Evolutionary conservation across 2,888 invertebrate species (phyloP).

Genomic region (Drosophila monieri): DNA sequence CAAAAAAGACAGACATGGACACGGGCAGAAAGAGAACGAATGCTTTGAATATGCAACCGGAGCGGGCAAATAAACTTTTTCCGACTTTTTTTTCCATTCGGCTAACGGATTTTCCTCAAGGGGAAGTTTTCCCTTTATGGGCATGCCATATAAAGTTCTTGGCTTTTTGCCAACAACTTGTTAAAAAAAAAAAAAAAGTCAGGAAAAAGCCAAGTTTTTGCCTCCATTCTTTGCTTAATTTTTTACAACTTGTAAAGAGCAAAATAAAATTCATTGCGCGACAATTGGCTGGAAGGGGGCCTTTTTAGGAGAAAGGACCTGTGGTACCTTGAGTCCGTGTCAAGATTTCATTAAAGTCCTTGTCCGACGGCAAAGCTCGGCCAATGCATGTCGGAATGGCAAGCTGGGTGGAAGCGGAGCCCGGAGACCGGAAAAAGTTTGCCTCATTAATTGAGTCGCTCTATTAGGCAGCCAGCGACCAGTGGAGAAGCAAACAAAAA

Average conservation of each 20-base stretch:
- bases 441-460: conserved; percentile 77
- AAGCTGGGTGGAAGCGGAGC: conserved; percentile 6
- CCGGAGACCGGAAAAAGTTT: conserved; percentile 56
- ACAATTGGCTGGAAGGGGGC: conserved; percentile 53
- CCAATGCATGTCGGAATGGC: conserved; percentile 51
- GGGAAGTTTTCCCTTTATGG: conserved; percentile 44
- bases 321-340: conserved; percentile 54
- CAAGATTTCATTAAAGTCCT: conserved; percentile 78
- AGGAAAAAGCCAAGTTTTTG: conserved; percentile 37
- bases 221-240: conserved; percentile 37
- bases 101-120: conserved; percentile 52
- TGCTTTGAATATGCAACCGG: conserved; percentile 46
- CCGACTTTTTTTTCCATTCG: conserved; percentile 28
- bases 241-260: conserved; percentile 60
- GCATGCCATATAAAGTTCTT: conserved; percentile 48
- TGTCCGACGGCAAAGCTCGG: conserved; percentile 55
- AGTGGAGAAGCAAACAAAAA: conserved; percentile 27
- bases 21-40: conserved; percentile 11
- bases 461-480: conserved; percentile 54
- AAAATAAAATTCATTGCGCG: conserved; percentile 78
- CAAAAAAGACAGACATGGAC: conserved; percentile 7
- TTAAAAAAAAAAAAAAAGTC: conserved; percentile 44
- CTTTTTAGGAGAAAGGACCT: conserved; percentile 2
- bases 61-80: conserved; percentile 61
- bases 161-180: conserved; percentile 72